Evolutionary conservation across 2,888 invertebrate species (phyloP), one percentile per base, ranked within the genome.

Genomic region (Drosophila infuscata): DNA sequence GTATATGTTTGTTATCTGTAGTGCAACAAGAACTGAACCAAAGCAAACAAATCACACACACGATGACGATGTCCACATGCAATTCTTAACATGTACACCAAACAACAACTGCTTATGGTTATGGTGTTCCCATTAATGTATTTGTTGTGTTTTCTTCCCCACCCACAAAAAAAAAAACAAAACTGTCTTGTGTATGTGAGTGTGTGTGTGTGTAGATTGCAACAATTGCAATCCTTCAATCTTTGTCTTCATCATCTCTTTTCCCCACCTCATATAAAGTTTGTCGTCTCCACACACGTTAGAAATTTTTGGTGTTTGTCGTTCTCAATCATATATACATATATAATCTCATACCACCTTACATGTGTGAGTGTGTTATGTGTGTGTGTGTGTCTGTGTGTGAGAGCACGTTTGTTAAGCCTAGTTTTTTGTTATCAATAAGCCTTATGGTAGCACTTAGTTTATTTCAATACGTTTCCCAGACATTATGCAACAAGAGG

Each of bases 71-170:
- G 68, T 65, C 36, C 64, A 65, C 56, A 63, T 68, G 57, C 51
- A 63, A 41, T 70, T 70, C 41, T 59, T 70, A 74, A 57, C 48
- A 59, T 29, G 32, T 29, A 74, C 57, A 74, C 62, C 74, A 69
- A 65, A 66, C 51, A 60, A 65, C 54, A 78, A 75, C 53, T 75
- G 88, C 86, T 87, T 87, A 62, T 83, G 86, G 86, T 87, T 86
- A 83, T 88, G 86, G 86, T 90, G 78, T 78, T 49, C 54, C 62
- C 58, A 68, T 70, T 65, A 62, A 62, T 76, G 54, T 81, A 65
- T 48, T 71, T 32, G 71, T 76, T 76, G 58, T 71, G 51, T 72
- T 67, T 48, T 32, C 20, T 54, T 15, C 12, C 32, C 52, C 48
- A 38, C 41, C 17, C 20, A 15, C 25, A 25, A 46, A 7, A 8